Evolutionary conservation across 2,797 vertebrate genomes (phyloP).

Genomic region (Crax fasciolata): DNA sequence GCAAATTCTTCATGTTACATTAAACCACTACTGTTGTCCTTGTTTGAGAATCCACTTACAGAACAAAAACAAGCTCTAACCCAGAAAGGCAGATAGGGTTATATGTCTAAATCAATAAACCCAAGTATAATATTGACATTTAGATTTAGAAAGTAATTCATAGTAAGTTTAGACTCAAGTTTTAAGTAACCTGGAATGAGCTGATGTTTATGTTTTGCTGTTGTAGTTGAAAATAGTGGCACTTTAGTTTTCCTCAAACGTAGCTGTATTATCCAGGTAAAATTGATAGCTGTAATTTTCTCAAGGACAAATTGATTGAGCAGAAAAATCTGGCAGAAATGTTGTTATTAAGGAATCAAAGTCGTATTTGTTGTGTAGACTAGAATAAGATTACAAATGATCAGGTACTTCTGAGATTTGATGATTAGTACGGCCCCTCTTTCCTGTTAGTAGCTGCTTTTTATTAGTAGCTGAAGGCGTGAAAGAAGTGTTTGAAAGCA

Average conservation of each 20-base stretch:
- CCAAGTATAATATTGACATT: slow-evolving; percentile 55
- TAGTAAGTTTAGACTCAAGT: slow-evolving; percentile 29
- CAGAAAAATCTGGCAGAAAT: slow-evolving; percentile 1
- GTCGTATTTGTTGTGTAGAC: not conserved
- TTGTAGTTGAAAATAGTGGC: not conserved
- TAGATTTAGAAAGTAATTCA: slow-evolving; percentile 67
- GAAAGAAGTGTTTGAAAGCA: not conserved
- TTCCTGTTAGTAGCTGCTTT: not conserved
- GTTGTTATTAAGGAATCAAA: not conserved
- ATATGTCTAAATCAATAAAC: slow-evolving; percentile 31
- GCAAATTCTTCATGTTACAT: not conserved
- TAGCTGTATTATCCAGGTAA: not conserved
- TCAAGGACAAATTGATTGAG: not conserved
- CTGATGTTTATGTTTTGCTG: not conserved
- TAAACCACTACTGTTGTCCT: not conserved
- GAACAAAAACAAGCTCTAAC: not conserved
- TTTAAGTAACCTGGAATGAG: slow-evolving; percentile 42
- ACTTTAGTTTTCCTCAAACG: slow-evolving; percentile 23
- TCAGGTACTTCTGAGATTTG: fast-evolving
- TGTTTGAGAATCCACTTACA: not conserved
- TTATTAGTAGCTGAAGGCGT: not conserved
- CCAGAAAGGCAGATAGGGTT: slow-evolving; percentile 20
- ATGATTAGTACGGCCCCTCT: not conserved
- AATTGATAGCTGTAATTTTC: slow-evolving; percentile 24
- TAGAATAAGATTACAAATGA: not conserved